Evolutionary conservation across 2,888 invertebrate genomes (phyloP), one percentile per base, ranked within the genome.

Genomic region (Nymphalis polychloros): DNA sequence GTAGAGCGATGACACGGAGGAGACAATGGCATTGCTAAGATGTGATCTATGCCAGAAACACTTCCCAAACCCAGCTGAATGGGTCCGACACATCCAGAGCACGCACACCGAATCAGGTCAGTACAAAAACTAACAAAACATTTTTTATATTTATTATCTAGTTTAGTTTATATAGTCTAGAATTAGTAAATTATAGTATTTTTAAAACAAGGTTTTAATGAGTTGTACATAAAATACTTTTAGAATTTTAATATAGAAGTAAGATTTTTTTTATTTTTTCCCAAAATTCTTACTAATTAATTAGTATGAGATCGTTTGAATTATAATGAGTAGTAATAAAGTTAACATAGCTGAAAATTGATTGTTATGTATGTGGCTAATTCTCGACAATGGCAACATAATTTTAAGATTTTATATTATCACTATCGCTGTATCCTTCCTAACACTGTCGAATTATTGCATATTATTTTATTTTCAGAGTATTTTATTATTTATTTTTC

Each of bases 21-120:
- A 95, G 72, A 95, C 94, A 20, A 95, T 94, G 90, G 95, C 96
- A n/a, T 93, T 96, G 53, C 87, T 97, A 8, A 95, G 95, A 66
- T 97, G 97, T 84, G 96, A 97, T 80, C 89, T 97, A 20, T 97
- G 97, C 78, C 93, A 95, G 93, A 93, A 95, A 93, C 93, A 94
- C 75, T 96, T 95, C 90, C 94, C 95, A 57, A 96, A 96, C 70
- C 97, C 97, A 0, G 97, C 95, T 23, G 97, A 97, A 86, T 97
- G 97, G 97, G 97, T 97, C 59, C 95, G 96, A 6, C 97, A 97
- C 81, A 96, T 97, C 81, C 97, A 97, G 84, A 96, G 94, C 81
- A 95, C 96, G 47, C 97, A 97, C 86, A 97, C 97, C 0, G 97
- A 97, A 83, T 89, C 93, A 76, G 94, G 93, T 93, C 63, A 76